A percentile compares a stretch with the other conserved stretches of the same genome.
Evolutionary conservation across 2,888 invertebrate species (phyloP).

Genomic region (Andrena dorsata): DNA sequence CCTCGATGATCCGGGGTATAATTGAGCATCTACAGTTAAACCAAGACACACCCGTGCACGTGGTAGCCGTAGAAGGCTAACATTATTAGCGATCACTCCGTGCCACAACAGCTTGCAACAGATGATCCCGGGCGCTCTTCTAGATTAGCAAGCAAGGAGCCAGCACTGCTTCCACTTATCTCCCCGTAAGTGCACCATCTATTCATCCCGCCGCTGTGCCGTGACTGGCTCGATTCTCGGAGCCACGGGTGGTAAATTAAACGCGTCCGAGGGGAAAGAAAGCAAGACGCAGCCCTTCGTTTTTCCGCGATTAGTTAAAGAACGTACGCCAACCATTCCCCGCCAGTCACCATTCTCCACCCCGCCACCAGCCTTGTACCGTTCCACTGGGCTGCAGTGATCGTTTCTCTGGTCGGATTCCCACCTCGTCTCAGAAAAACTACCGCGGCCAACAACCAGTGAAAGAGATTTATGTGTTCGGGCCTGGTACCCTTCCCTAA

Average conservation of each 20-base stretch:
- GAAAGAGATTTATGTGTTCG: not conserved
- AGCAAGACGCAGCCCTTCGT: constrained; percentile 60
- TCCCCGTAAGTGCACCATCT: constrained; percentile 77
- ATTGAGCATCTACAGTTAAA: not conserved
- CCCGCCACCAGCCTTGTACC: not conserved
- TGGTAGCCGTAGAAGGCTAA: constrained; percentile 66
- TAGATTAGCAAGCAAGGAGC: constrained; percentile 81
- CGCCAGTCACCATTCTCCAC: constrained; percentile 49
- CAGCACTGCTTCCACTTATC: constrained; percentile 77
- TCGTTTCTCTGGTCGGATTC: constrained; percentile 27
- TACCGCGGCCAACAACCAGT: constrained; percentile 1
- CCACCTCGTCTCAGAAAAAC: constrained; percentile 12
- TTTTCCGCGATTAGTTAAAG: constrained; percentile 60
- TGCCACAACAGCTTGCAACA: constrained; percentile 78
- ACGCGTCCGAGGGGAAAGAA: constrained; percentile 64
- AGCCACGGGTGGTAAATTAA: constrained; percentile 68
- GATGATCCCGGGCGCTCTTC: constrained; percentile 76
- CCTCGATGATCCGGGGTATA: not conserved
- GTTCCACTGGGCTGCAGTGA: constrained; percentile 14
- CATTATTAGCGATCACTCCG: constrained; percentile 81
- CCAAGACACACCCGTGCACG: not conserved
- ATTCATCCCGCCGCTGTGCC: constrained; percentile 71
- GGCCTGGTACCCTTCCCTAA: not conserved
- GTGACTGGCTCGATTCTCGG: constrained; percentile 73
- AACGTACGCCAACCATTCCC: constrained; percentile 62